A percentile compares a stretch with the other conserved stretches of the same genome.
Conservation (phyloP, 2,113 vertebrate genomes). For the Carassius carassius region DNA sequence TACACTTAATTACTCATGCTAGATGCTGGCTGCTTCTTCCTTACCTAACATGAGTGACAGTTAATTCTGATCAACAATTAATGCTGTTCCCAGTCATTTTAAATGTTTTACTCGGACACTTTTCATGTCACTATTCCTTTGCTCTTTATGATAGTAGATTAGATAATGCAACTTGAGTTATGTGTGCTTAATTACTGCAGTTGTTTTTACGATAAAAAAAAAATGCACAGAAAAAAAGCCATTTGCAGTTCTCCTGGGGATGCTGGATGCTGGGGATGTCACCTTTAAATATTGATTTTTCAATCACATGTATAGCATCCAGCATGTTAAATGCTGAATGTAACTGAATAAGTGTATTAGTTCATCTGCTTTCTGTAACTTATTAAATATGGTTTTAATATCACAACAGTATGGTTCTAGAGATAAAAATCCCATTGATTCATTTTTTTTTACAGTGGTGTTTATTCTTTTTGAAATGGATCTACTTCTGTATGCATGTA, state of each 20-base stretch:
- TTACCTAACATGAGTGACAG: background rate
- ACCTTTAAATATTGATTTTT: no score
- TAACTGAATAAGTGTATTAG: background rate
- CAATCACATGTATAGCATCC: no score
- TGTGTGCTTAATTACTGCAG: background rate
- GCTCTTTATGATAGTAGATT: no score
- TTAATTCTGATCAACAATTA: constrained; percentile 1
- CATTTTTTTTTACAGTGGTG: background rate
- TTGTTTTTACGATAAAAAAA: background rate
- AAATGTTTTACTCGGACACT: background rate
- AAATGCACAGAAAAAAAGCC: no score
- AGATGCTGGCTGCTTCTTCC: background rate
- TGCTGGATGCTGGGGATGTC: no score
- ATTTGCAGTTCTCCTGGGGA: no score
- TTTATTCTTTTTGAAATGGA: background rate
- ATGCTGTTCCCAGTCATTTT: constrained; percentile 4
- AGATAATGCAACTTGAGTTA: background rate
- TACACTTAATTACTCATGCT: background rate
- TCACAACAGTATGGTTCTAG: no score
- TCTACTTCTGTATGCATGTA: background rate
- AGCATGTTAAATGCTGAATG: background rate
- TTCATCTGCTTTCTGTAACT: background rate
- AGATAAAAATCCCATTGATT: no score
- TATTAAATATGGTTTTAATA: background rate
- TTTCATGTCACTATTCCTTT: background rate